Conservation (phyloP, 2,888 invertebrate genomes). For the Drosophila trichaetosa region DNA sequence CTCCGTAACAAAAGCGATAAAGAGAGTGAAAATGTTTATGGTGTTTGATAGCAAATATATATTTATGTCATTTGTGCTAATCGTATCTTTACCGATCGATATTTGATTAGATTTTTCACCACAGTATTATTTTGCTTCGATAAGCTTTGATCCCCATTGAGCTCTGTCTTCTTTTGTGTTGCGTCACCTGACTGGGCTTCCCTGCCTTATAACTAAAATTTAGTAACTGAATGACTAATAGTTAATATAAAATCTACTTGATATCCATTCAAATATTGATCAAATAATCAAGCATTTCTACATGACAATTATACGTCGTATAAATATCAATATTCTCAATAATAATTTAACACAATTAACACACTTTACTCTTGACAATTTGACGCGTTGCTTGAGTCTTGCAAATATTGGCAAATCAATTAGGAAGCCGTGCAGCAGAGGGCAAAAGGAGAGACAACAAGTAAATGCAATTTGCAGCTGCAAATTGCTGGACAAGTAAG, state of each 20-base stretch:
- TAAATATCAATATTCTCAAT: background rate
- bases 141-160: background rate
- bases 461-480: slow-evolving; percentile 20
- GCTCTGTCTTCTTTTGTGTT: background rate
- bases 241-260: background rate
- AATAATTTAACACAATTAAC: background rate
- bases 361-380: slow-evolving; percentile 10
- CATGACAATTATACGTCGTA: background rate
- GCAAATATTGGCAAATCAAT: slow-evolving; percentile 55
- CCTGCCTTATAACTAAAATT: background rate
- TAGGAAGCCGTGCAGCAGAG: slow-evolving; percentile 16
- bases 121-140: background rate
- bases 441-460: background rate
- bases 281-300: background rate
- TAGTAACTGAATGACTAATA: background rate
- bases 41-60: slow-evolving; percentile 1
- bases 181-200: slow-evolving; percentile 19
- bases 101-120: background rate
- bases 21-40: slow-evolving; percentile 9
- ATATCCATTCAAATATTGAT: no score
- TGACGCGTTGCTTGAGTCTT: slow-evolving; percentile 7
- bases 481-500: background rate
- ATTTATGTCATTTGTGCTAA: background rate
- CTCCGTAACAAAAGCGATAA: background rate
- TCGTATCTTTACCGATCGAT: background rate